Evolutionary conservation across 2,113 vertebrate species (phyloP).

Genomic region (Ictalurus punctatus): DNA sequence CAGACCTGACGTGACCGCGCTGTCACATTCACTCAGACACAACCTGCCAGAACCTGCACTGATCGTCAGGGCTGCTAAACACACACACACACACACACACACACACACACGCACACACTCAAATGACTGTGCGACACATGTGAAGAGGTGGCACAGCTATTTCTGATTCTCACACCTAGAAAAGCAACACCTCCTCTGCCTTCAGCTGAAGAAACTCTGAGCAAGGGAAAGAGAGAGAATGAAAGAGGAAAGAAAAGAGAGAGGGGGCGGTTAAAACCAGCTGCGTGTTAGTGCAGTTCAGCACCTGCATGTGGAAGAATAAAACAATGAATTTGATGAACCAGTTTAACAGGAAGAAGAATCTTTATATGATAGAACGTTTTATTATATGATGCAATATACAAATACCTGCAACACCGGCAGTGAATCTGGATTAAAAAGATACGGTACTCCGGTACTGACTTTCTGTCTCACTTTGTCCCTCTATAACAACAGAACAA

Average conservation of each 20-base stretch:
- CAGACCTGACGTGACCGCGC: constrained; percentile 24
- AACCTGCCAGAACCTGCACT: constrained; percentile 1
- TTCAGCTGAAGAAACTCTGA: constrained; percentile 5
- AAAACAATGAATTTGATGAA: background rate
- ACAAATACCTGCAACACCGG: background rate
- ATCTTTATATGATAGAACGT: background rate
- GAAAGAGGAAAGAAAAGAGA: background rate
- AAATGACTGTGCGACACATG: constrained; percentile 29
- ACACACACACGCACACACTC: constrained; percentile 14
- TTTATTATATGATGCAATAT: background rate
- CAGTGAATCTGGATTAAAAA: background rate
- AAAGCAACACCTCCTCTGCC: constrained; percentile 41
- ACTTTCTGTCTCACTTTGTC: background rate
- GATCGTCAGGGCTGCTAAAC: background rate
- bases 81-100: constrained; percentile 17
- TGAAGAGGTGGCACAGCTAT: constrained; percentile 36
- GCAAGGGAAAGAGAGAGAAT: background rate
- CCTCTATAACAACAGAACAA: background rate
- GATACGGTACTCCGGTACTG: background rate
- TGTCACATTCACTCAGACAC: constrained; percentile 4
- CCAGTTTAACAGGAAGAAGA: background rate
- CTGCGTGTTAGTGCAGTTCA: background rate
- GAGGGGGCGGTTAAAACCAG: background rate
- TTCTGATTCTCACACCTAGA: constrained; percentile 35
- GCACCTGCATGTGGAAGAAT: too few relatives aligned